A percentile compares a stretch with the other conserved stretches of the same genome.
phyloP scores from a whole-genome alignment of 2,888 invertebrate species.

The Drosophila robusta region DNA sequence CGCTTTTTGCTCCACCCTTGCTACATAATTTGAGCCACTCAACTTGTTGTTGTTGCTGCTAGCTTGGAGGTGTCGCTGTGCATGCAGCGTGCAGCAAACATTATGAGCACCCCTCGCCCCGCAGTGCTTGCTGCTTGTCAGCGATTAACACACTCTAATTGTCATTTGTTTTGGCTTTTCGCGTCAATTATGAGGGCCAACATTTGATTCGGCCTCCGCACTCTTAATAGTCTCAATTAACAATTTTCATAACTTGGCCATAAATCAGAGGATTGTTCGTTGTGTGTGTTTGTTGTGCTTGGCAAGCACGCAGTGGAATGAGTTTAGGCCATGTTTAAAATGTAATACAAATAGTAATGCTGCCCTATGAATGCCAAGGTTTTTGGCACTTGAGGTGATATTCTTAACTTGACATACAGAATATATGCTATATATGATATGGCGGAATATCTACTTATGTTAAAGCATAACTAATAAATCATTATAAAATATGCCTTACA shows the following conservation, averaged over 20 bases:
- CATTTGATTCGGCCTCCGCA: constrained; percentile 11
- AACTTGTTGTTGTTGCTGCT: constrained; percentile 20
- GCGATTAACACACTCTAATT: constrained; percentile 76
- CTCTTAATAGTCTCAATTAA: constrained; percentile 33
- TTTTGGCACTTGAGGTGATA: too few relatives aligned
- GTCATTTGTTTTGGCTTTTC: constrained; percentile 66
- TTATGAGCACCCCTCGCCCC: constrained; percentile 21
- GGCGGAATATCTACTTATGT: too few relatives aligned
- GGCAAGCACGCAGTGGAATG: constrained; percentile 17
- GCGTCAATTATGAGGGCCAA: constrained; percentile 31
- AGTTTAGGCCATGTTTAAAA: constrained; percentile 22
- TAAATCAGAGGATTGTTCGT: constrained; percentile 26
- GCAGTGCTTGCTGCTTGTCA: constrained; percentile 20
- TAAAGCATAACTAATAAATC: too few relatives aligned
- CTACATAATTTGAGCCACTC: constrained; percentile 1
- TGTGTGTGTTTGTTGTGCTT: constrained; percentile 13
- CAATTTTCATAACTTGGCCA: constrained; percentile 36
- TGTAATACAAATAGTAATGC: constrained; percentile 51
- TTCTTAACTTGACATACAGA: too few relatives aligned
- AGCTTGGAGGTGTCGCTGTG: constrained; percentile 41
- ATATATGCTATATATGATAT: too few relatives aligned
- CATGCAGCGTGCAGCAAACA: constrained; percentile 49
- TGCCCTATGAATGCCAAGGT: too few relatives aligned
- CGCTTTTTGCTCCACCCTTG: not conserved
- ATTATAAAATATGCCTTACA: too few relatives aligned